phyloP scores from a whole-genome alignment of 2,113 vertebrate genomes.

The Odocoileus hemionus region DNA sequence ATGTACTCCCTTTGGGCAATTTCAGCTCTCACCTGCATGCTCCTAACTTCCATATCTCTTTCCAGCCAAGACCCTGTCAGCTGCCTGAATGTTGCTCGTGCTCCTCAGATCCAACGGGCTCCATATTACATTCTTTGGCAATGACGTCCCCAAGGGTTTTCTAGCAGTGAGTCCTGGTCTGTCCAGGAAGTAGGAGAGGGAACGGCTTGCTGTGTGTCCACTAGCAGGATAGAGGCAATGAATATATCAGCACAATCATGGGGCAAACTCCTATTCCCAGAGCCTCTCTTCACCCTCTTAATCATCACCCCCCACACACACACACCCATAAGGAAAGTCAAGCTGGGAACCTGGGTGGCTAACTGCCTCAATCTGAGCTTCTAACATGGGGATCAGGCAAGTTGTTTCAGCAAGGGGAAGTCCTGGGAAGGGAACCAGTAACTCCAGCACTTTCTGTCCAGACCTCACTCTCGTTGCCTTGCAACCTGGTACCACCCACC shows the following conservation, averaged over 20 bases:
- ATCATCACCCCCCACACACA: background rate
- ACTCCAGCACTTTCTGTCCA: background rate
- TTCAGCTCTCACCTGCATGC: constrained; percentile 38
- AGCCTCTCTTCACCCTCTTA: background rate
- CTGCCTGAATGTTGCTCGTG: background rate
- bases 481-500: background rate
- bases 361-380: background rate
- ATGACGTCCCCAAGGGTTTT: background rate
- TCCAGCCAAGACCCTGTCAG: background rate
- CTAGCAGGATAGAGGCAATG: background rate
- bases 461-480: background rate
- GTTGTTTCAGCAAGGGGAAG: background rate
- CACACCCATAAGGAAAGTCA: background rate
- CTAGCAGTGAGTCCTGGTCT: background rate
- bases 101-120: background rate
- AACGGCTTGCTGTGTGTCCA: background rate
- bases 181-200: background rate
- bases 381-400: background rate
- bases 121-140: background rate
- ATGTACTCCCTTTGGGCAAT: background rate
- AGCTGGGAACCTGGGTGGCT: background rate
- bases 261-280: background rate
- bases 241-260: background rate
- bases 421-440: background rate
- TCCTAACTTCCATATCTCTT: background rate